Conservation (phyloP, 1,140 invertebrate species). For the Drosophila suzukii region DNA sequence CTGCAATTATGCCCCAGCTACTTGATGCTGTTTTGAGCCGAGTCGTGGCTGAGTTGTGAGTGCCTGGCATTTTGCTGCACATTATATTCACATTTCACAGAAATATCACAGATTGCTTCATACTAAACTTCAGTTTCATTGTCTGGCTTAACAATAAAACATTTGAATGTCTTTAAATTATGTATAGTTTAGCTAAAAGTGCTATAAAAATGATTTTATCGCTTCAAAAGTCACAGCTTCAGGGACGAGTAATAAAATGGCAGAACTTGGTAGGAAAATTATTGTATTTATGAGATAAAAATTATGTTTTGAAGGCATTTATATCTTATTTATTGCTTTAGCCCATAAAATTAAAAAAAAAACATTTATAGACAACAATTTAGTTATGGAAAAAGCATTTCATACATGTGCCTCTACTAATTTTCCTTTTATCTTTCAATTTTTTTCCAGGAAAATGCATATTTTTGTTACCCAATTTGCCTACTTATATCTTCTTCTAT, state of each 20-base stretch:
- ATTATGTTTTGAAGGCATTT: background rate
- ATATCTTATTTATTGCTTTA: too few relatives aligned
- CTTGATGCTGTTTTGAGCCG: background rate
- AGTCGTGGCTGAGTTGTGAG: conserved; percentile 20
- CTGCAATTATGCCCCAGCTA: conserved; percentile 24
- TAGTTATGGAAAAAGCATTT: too few relatives aligned
- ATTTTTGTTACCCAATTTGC: background rate
- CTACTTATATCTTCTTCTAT: conserved; percentile 1
- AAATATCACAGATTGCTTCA: conserved; percentile 30
- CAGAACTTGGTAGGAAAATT: background rate
- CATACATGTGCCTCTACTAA: background rate
- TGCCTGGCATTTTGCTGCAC: conserved; percentile 25
- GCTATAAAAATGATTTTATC: conserved; percentile 33
- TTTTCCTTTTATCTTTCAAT: too few relatives aligned
- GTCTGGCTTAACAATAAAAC: conserved; percentile 21
- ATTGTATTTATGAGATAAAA: background rate
- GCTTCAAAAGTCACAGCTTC: conserved; percentile 13
- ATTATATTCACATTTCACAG: conserved; percentile 19
- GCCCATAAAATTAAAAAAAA: too few relatives aligned
- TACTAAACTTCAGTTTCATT: conserved; percentile 23
- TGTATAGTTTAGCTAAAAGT: conserved; percentile 20
- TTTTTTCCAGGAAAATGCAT: background rate
- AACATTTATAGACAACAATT: too few relatives aligned
- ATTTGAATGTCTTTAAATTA: conserved; percentile 24
- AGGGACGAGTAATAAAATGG: conserved; percentile 22